phyloP scores from a whole-genome alignment of 2,888 invertebrate species.

The Melipona beecheii region DNA sequence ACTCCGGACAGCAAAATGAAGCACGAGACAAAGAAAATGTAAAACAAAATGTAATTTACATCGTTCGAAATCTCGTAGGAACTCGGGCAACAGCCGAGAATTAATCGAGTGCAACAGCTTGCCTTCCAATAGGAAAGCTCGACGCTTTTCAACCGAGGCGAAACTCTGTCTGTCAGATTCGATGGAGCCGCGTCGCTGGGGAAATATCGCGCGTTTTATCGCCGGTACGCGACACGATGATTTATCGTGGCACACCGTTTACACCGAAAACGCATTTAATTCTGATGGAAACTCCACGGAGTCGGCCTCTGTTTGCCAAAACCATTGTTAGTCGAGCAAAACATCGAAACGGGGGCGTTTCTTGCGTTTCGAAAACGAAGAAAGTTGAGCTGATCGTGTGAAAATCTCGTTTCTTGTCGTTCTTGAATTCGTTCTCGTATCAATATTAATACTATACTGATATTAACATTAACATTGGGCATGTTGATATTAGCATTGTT shows the following conservation, averaged over 20 bases:
- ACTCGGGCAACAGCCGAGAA: not conserved
- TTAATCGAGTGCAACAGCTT: not conserved
- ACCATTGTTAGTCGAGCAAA: not conserved
- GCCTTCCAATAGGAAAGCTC: not conserved
- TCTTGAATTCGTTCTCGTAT: too few species aligned
- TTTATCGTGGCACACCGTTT: not conserved
- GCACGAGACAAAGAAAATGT: too few species aligned
- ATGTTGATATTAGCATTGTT: too few species aligned
- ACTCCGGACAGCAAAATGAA: too few species aligned
- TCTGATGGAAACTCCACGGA: not conserved
- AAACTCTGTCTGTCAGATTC: constrained; percentile 30
- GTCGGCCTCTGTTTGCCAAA: not conserved
- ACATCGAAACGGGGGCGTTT: not conserved
- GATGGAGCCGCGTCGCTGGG: constrained; percentile 8
- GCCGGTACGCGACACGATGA: constrained; percentile 5
- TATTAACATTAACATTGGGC: too few species aligned
- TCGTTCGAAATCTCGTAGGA: not conserved
- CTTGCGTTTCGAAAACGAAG: not conserved
- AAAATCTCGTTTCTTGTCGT: not conserved
- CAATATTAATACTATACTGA: too few species aligned
- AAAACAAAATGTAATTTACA: not conserved
- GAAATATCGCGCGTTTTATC: constrained; percentile 40
- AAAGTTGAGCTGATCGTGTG: too few species aligned
- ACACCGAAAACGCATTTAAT: constrained; percentile 17
- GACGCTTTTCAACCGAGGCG: constrained; percentile 3